Evolutionary conservation across 2,113 vertebrate genomes (phyloP), one percentile per base, ranked within the genome.

Genomic region (Numenius arquata): DNA sequence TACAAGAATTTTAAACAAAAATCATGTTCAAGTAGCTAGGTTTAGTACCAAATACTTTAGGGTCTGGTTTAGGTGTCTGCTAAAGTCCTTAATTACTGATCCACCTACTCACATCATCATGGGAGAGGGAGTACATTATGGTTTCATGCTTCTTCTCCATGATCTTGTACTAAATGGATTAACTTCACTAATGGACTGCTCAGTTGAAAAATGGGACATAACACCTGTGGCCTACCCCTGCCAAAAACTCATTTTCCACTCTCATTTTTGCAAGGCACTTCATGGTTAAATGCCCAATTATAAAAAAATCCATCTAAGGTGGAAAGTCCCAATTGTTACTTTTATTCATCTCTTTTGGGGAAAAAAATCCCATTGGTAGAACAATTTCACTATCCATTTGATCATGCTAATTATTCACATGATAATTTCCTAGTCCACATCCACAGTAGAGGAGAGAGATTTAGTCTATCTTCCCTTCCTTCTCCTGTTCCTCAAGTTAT

Each of bases 161-260:
- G 30, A 52, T n/a, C 75, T 88, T 38, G 79, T 26, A 20, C 30
- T 55, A 67, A 81, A 59, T 1, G 13, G 52, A 80, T 36, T 41
- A 50, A 70, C 36, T 58, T 68, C 40, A 84, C 34, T 43, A 82
- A 52, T 0, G 0, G 0, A 0, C 20, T 45, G 8, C 73, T 79
- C 34, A 29, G 10, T 50, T 84, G 77, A 58, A 55, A 87, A 91
- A 38, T 6, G 22, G 29, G 86, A 25, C 4, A 23, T 8, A 68
- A 59, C 12, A 56, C 9, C 47, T 68, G 8, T 5, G 9, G 26
- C 27, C 29, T 27, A 15, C 4, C 11, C 26, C 56, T 67, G 16
- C 9, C 65, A 66, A 89, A 52, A 77, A 7, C 17, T 56, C 47
- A 27, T 72, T 89, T 87, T 81, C 40, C 36, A 18, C 15, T 85